Evolutionary conservation across 1,140 invertebrate genomes (phyloP).

Genomic region (Mercenaria mercenaria): DNA sequence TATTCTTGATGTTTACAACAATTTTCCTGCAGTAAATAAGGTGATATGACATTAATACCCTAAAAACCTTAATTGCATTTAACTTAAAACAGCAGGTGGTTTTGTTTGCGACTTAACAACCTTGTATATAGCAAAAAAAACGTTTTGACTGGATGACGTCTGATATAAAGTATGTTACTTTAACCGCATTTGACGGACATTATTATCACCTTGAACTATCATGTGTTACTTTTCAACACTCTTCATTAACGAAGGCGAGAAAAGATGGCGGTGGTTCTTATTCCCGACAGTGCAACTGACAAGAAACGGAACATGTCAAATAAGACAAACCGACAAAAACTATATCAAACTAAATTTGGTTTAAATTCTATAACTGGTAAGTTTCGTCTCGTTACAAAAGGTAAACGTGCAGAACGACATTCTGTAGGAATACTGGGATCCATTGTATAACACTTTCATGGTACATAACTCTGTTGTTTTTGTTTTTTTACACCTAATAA

Average conservation of each 20-base stretch:
- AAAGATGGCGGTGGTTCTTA: neutral
- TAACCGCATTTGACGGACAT: neutral
- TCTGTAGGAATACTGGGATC: too few species aligned
- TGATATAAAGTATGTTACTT: neutral
- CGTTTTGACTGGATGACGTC: neutral
- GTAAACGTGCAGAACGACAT: too few species aligned
- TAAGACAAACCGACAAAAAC: neutral
- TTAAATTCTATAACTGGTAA: too few species aligned
- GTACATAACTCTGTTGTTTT: too few species aligned
- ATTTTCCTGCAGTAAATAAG: too few species aligned
- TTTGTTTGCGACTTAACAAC: neutral
- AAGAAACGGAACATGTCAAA: neutral
- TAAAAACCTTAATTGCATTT: neutral
- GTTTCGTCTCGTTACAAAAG: too few species aligned
- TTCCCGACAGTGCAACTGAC: constrained; percentile 22
- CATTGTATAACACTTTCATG: too few species aligned
- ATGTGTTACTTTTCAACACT: constrained; percentile 60
- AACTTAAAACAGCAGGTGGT: neutral
- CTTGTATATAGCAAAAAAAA: neutral
- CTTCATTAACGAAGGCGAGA: constrained; percentile 38
- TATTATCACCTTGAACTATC: constrained; percentile 16
- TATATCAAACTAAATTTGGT: too few species aligned
- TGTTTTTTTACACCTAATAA: too few species aligned
- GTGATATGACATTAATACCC: too few species aligned
- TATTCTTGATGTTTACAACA: too few species aligned